Percentiles rank a stretch among this genome's conserved stretches.
Conservation (phyloP, 2,113 vertebrate genomes). For the Speoplatyrhinus poulsoni region DNA sequence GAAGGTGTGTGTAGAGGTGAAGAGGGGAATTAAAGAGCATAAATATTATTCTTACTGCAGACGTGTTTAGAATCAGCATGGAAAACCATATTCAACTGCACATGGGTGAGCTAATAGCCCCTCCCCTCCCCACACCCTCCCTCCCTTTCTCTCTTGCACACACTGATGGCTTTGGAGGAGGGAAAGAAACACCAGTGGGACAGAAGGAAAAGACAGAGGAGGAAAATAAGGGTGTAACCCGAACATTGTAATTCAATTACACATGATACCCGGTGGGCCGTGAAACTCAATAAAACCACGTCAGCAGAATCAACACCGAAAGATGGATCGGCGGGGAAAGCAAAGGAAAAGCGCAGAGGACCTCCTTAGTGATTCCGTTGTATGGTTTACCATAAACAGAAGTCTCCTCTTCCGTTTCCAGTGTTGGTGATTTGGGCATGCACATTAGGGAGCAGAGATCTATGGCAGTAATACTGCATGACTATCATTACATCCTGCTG, state of each 20-base stretch:
- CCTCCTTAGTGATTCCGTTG: not conserved
- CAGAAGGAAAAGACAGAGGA: not conserved
- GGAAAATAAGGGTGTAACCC: not conserved
- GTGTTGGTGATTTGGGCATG: not conserved
- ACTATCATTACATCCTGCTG: conserved; percentile 3
- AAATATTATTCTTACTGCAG: conserved; percentile 63
- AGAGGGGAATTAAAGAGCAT: conserved; percentile 56
- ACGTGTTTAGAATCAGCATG: conserved; percentile 51
- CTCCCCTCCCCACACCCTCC: not conserved
- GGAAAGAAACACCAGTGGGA: not conserved
- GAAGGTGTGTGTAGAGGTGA: conserved; percentile 54
- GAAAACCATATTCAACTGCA: conserved; percentile 35
- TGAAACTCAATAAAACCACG: not conserved
- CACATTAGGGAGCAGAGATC: not conserved
- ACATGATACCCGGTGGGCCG: not conserved
- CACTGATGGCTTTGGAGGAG: not conserved
- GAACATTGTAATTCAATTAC: conserved; percentile 1
- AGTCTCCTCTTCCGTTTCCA: not conserved
- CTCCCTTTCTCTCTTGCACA: not conserved
- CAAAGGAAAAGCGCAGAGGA: not conserved
- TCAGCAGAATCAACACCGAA: not conserved
- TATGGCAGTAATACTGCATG: not conserved
- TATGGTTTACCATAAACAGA: not conserved
- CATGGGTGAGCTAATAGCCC: conserved; percentile 46
- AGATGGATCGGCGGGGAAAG: not conserved